These are phyloP conservation scores for Conistra vaccinii DNA, from an alignment of 2,888 invertebrate species.

Conservation along the genomic window DNA sequence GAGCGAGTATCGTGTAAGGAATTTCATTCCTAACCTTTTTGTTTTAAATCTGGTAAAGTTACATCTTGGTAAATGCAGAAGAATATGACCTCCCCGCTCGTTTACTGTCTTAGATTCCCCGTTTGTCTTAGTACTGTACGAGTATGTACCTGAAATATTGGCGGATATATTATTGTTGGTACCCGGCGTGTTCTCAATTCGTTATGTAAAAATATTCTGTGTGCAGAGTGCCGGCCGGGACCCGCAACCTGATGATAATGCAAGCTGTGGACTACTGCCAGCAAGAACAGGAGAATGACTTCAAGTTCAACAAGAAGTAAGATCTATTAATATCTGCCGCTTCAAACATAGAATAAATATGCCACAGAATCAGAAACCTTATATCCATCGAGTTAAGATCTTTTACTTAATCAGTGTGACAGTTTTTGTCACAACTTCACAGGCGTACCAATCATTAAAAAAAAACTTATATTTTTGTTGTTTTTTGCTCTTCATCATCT, in stretches of 20 bases:
- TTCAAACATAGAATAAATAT: background rate
- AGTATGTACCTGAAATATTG: background rate
- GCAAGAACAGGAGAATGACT: conserved; percentile 86
- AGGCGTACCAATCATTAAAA: background rate
- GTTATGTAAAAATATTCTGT: background rate
- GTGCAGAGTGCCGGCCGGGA: conserved; percentile 82
- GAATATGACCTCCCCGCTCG: background rate
- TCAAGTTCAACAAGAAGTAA: conserved; percentile 83
- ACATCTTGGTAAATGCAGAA: background rate
- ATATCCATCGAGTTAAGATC: background rate
- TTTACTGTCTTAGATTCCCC: background rate
- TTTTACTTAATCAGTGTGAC: background rate
- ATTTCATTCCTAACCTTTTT: too few relatives aligned
- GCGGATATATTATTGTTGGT: background rate
- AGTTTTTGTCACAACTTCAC: background rate
- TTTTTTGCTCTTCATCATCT: background rate
- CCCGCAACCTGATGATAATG: conserved; percentile 84
- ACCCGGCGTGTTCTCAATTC: background rate
- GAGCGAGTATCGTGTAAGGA: too few relatives aligned
- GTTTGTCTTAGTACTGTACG: background rate
- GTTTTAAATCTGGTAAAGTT: too few relatives aligned
- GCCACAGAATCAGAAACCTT: background rate
- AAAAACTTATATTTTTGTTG: background rate
- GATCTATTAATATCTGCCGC: conserved; percentile 37
- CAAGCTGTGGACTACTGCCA: conserved; percentile 88